Percentiles rank a stretch among this genome's conserved stretches.
phyloP scores from a whole-genome alignment of 2,113 vertebrate genomes.

The Pandion haliaetus region DNA sequence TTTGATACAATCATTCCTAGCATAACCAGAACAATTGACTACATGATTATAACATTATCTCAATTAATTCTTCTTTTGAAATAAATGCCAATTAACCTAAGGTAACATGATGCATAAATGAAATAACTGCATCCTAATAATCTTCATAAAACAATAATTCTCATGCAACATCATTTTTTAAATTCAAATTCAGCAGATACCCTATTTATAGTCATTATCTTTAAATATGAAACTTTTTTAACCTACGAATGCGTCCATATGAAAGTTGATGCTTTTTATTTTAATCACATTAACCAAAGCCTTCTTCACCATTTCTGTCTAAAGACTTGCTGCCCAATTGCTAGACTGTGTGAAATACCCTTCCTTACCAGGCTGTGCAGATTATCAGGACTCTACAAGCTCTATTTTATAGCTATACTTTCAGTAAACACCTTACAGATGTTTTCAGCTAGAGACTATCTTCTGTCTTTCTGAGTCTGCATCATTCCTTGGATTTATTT shows the following conservation, averaged over 20 bases:
- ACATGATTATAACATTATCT: not conserved
- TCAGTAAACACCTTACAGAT: not conserved
- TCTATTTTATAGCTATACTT: not conserved
- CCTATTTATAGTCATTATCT: not conserved
- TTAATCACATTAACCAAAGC: not conserved
- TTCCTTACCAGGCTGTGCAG: not conserved
- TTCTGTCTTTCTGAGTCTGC: not conserved
- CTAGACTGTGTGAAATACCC: not conserved
- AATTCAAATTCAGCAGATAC: not conserved
- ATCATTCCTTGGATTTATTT: not conserved
- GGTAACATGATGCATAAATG: not conserved
- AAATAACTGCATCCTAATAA: not conserved
- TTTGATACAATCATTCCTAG: not conserved
- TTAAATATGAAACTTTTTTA: not conserved
- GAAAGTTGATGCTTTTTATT: not conserved
- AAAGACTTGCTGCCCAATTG: not conserved
- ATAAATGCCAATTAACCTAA: constrained; percentile 19
- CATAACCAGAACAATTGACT: not conserved
- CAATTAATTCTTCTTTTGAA: not conserved
- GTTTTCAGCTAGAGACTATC: not conserved
- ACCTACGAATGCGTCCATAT: not conserved
- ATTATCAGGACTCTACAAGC: not conserved
- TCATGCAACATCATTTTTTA: not conserved
- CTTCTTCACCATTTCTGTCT: not conserved
- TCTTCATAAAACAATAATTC: not conserved